Evolutionary conservation across 2,888 invertebrate genomes (phyloP).

Genomic region (Lathronympha strigana): DNA sequence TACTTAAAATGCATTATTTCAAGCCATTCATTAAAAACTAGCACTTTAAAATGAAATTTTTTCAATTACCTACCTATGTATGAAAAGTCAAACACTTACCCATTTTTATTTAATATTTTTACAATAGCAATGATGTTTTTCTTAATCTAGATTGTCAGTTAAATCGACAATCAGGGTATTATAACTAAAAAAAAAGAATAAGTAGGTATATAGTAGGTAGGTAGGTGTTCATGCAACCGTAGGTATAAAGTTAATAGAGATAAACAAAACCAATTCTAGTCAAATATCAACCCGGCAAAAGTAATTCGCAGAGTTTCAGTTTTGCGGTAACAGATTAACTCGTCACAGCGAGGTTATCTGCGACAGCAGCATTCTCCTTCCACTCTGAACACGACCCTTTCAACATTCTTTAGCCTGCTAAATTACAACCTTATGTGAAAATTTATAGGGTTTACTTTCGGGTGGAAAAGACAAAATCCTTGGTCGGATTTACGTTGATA

Average conservation of each 20-base stretch:
- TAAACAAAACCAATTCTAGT: constrained; percentile 41
- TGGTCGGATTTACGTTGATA: constrained; percentile 47
- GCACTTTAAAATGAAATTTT: not conserved
- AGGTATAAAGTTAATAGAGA: not conserved
- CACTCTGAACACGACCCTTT: constrained; percentile 43
- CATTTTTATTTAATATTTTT: too few relatives aligned
- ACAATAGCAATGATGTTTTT: too few relatives aligned
- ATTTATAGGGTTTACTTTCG: constrained; percentile 50
- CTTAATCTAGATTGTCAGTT: too few relatives aligned
- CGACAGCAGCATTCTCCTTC: constrained; percentile 56
- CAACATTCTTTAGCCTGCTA: not conserved
- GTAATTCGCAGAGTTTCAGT: constrained; percentile 72
- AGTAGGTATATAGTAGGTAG: not conserved
- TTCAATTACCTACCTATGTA: too few relatives aligned
- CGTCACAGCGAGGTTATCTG: constrained; percentile 66
- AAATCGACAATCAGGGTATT: too few relatives aligned
- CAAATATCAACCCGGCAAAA: constrained; percentile 47
- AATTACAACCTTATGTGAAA: constrained; percentile 47
- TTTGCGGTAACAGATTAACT: constrained; percentile 73
- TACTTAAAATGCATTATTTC: too few relatives aligned
- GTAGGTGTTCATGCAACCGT: not conserved
- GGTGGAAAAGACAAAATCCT: constrained; percentile 41
- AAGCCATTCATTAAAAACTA: not conserved
- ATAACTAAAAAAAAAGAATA: too few relatives aligned
- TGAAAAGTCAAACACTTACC: too few relatives aligned